Percentiles rank a stretch among this genome's conserved stretches.
Evolutionary conservation across 2,797 vertebrate species (phyloP).

Genomic region (Pogonophryne albipinna): DNA sequence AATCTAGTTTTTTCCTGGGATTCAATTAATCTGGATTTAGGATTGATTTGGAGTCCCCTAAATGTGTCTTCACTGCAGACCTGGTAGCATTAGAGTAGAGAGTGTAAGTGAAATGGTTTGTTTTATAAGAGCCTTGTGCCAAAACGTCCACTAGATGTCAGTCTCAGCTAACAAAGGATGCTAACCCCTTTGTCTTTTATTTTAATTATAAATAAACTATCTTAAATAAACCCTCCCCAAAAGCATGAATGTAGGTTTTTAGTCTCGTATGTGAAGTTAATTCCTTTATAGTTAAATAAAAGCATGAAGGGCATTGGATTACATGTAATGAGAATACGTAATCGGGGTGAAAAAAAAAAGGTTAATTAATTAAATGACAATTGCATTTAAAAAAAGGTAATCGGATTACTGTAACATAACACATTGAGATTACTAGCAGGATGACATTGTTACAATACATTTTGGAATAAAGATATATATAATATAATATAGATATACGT

Average conservation of each 20-base stretch:
- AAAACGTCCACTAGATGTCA: conserved; percentile 56
- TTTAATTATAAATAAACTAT: background rate
- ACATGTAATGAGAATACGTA: too few species aligned
- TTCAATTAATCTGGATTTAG: background rate
- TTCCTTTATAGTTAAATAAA: background rate
- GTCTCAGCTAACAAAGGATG: background rate
- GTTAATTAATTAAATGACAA: too few species aligned
- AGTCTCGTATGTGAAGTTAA: background rate
- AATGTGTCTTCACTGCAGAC: background rate
- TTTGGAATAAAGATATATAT: too few species aligned
- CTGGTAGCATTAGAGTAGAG: too few species aligned
- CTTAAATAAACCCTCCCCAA: background rate
- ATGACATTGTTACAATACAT: too few species aligned
- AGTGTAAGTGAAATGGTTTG: background rate
- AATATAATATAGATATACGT: too few species aligned
- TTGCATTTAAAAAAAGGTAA: too few species aligned
- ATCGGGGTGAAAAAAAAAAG: too few species aligned
- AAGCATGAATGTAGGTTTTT: background rate
- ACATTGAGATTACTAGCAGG: too few species aligned
- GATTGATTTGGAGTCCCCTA: background rate
- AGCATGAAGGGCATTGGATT: accelerated
- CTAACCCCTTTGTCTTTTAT: conserved; percentile 32
- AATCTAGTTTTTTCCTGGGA: background rate
- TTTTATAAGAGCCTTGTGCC: background rate
- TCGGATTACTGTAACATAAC: too few species aligned